Evolutionary conservation across 2,113 vertebrate species (phyloP).

Genomic region (Erinaceus europaeus): DNA sequence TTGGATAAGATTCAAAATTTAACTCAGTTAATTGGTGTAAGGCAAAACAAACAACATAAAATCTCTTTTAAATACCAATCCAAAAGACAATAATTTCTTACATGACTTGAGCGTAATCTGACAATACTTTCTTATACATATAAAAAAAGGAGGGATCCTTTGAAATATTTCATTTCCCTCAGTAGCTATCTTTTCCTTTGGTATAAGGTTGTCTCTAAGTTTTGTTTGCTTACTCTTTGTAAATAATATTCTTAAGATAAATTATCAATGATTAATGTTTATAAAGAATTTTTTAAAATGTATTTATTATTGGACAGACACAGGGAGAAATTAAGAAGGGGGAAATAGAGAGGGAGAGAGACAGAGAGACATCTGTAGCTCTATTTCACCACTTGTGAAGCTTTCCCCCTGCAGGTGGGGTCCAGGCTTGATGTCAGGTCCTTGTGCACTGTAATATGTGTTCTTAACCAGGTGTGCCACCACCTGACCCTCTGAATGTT

Average conservation of each 20-base stretch:
- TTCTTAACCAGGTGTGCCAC: too few relatives aligned
- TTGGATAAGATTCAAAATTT: neutral
- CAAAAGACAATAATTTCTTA: neutral
- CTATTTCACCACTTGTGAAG: too few relatives aligned
- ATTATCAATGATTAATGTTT: neutral
- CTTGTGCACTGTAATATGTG: too few relatives aligned
- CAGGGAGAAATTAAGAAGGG: too few relatives aligned
- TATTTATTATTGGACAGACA: too few relatives aligned
- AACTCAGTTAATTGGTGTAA: neutral
- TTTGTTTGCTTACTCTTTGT: neutral
- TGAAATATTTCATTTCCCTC: neutral
- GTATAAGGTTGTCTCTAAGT: neutral
- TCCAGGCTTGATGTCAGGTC: too few relatives aligned
- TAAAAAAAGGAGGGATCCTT: too few relatives aligned
- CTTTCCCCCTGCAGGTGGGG: too few relatives aligned
- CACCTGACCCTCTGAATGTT: too few relatives aligned
- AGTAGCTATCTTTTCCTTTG: neutral
- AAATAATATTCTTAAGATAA: neutral
- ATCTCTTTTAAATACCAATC: neutral
- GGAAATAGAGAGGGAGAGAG: too few relatives aligned
- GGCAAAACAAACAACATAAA: neutral
- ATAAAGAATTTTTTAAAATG: too few relatives aligned
- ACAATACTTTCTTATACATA: neutral
- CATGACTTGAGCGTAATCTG: neutral
- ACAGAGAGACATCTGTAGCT: too few relatives aligned